Percentiles rank a stretch among this genome's conserved stretches.
phyloP scores from a whole-genome alignment of 1,140 invertebrate species.

The Trichonephila inaurata region DNA sequence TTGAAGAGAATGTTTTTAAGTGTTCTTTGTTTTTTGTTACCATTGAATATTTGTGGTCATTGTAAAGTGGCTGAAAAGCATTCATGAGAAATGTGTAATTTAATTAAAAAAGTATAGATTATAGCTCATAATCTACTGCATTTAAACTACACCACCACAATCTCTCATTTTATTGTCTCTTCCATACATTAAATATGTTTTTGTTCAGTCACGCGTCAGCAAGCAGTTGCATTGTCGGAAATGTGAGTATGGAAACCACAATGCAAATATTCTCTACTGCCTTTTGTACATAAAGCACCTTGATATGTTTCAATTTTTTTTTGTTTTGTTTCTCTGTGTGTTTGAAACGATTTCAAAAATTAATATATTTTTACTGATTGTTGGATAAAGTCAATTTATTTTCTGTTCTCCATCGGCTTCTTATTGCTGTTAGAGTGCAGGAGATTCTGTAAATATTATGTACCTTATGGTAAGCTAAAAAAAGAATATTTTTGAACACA shows the following conservation, averaged over 20 bases:
- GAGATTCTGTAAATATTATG: neutral
- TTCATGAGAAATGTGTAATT: too few relatives aligned
- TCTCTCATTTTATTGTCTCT: neutral
- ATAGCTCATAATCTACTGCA: too few relatives aligned
- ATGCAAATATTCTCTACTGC: constrained; percentile 69
- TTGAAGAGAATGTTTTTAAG: too few relatives aligned
- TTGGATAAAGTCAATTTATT: neutral
- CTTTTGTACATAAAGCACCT: constrained; percentile 11
- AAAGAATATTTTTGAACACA: constrained; percentile 2
- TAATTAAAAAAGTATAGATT: too few relatives aligned
- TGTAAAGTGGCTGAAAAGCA: too few relatives aligned
- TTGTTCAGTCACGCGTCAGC: neutral
- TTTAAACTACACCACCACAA: neutral
- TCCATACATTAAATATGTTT: neutral
- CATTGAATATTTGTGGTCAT: too few relatives aligned
- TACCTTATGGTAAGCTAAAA: neutral
- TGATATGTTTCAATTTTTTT: neutral
- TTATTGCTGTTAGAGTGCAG: neutral
- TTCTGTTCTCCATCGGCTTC: neutral
- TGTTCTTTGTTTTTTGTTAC: too few relatives aligned
- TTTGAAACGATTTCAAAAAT: neutral
- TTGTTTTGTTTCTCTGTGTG: neutral
- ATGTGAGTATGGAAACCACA: constrained; percentile 68
- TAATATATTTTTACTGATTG: neutral
- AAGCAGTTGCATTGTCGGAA: constrained; percentile 42